These are phyloP conservation scores for Harlomillsia oculata DNA, from an alignment of 1,140 invertebrate species.

Conservation along the genomic window DNA sequence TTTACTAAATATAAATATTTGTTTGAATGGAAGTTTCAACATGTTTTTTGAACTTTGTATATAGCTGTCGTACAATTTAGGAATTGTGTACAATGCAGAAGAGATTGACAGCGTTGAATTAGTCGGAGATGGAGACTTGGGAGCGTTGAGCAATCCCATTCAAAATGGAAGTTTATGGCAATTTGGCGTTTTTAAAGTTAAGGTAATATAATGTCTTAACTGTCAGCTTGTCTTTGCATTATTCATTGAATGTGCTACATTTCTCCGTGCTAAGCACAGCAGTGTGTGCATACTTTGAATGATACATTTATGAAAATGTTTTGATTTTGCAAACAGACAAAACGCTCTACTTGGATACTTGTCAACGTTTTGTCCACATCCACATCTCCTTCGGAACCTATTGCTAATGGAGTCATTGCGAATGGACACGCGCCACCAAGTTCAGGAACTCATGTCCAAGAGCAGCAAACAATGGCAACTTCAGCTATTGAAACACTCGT, in stretches of 20 bases:
- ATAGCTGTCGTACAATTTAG: slow-evolving; percentile 16
- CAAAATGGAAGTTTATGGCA: slow-evolving; percentile 36
- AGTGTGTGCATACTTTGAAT: too few relatives aligned
- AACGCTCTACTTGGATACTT: slow-evolving; percentile 22
- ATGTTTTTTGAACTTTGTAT: slow-evolving; percentile 6
- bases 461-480: slow-evolving; percentile 17
- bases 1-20: too few relatives aligned
- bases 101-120: too few relatives aligned
- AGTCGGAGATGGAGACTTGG: slow-evolving; percentile 13
- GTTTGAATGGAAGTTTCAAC: too few relatives aligned
- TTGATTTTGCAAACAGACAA: too few relatives aligned
- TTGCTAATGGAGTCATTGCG: slow-evolving; percentile 12
- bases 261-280: too few relatives aligned
- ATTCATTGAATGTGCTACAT: too few relatives aligned
- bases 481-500: slow-evolving; percentile 18
- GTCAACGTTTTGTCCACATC: slow-evolving; percentile 27
- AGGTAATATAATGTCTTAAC: slow-evolving; percentile 12
- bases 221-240: not conserved
- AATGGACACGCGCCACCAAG: slow-evolving; percentile 20
- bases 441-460: too few relatives aligned
- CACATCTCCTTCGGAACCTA: too few relatives aligned
- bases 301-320: too few relatives aligned
- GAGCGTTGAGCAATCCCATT: slow-evolving; percentile 14
- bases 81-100: slow-evolving; percentile 28
- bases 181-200: slow-evolving; percentile 29